A percentile compares a stretch with the other conserved stretches of the same genome.
Conservation (phyloP, 2,888 invertebrate genomes). For the Hetaerina titia region DNA sequence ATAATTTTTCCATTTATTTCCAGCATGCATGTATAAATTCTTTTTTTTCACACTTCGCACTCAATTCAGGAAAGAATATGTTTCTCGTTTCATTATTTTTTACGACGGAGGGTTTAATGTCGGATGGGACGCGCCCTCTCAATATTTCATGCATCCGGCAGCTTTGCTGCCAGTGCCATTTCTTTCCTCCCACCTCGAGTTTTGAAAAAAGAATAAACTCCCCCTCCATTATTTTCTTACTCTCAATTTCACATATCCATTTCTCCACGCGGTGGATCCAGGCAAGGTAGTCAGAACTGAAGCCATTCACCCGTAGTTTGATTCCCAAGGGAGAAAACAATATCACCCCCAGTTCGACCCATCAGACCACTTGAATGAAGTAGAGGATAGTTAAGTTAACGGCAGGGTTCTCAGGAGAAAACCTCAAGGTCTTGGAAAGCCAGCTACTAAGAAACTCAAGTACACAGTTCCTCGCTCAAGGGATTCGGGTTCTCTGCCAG, state of each 20-base stretch:
- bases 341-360: background rate
- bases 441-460: background rate
- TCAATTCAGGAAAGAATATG: background rate
- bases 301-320: background rate
- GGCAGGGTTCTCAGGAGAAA: background rate
- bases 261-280: background rate
- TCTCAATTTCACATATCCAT: background rate
- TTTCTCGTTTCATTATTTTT: background rate
- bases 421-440: background rate
- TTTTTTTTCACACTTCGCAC: background rate
- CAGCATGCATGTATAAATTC: background rate
- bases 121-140: background rate
- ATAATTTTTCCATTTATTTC: background rate
- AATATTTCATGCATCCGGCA: background rate
- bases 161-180: background rate
- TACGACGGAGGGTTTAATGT: background rate
- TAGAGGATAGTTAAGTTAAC: background rate
- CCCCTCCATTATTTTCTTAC: background rate
- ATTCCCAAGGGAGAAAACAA: background rate
- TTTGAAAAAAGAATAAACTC: background rate
- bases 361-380: background rate
- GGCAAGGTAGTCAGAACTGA: background rate
- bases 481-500: too few species aligned
- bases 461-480: background rate
- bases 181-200: background rate